Percentiles rank a stretch among this genome's conserved stretches.
These are phyloP conservation scores for Lates japonicus DNA, from an alignment of 2,797 vertebrate species.

Conservation along the genomic window DNA sequence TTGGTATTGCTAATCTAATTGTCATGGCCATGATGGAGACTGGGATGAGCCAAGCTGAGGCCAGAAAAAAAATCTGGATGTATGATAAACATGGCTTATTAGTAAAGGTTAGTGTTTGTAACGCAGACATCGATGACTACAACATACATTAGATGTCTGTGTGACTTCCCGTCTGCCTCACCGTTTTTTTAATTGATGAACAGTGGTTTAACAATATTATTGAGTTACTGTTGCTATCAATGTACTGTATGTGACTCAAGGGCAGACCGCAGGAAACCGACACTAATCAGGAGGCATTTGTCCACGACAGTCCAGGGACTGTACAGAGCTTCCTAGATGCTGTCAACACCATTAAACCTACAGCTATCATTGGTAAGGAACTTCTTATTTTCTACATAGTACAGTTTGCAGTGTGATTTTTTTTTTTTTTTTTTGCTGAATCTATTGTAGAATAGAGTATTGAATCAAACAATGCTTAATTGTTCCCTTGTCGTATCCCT, in stretches of 20 bases:
- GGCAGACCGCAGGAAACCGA: slow-evolving; percentile 87
- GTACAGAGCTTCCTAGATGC: slow-evolving; percentile 92
- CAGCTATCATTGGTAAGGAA: slow-evolving; percentile 93
- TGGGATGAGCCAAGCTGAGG: slow-evolving; percentile 88
- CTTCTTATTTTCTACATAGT: not conserved
- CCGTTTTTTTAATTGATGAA: slow-evolving; percentile 7
- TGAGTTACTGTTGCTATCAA: slow-evolving; percentile 10
- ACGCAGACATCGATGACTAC: not conserved
- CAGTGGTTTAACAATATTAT: slow-evolving; percentile 1
- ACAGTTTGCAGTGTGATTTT: not conserved
- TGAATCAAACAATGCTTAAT: not conserved
- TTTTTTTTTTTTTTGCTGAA: not conserved
- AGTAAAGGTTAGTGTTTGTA: slow-evolving; percentile 87
- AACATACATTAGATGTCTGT: slow-evolving; percentile 31
- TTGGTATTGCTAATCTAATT: slow-evolving; percentile 97
- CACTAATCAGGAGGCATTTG: slow-evolving; percentile 91
- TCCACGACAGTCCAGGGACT: slow-evolving; percentile 87
- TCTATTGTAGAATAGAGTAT: not conserved
- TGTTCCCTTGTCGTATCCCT: too few species aligned
- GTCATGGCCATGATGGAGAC: slow-evolving; percentile 95
- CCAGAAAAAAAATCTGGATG: slow-evolving; percentile 94
- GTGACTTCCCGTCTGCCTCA: slow-evolving; percentile 50
- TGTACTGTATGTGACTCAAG: slow-evolving; percentile 73
- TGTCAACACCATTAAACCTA: slow-evolving; percentile 93
- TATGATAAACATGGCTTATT: slow-evolving; percentile 94